Conservation (phyloP, 2,113 vertebrate species). For the Catagonus wagneri region DNA sequence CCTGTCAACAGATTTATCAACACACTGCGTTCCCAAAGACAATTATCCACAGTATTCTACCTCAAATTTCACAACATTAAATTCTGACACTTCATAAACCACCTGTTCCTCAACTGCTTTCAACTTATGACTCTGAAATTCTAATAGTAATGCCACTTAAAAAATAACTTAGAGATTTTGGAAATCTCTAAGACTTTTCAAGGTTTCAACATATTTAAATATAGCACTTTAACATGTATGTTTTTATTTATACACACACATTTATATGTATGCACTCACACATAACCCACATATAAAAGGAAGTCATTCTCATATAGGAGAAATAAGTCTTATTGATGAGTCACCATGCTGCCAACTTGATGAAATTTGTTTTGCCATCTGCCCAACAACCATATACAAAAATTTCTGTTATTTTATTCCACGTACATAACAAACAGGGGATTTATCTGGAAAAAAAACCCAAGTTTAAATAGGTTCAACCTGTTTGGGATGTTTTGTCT, state of each 20-base stretch:
- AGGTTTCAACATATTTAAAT: neutral
- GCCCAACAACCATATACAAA: neutral
- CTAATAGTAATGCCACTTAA: neutral
- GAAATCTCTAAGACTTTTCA: neutral
- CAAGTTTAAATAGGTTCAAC: neutral
- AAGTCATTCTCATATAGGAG: neutral
- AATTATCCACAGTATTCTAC: neutral
- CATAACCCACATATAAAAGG: neutral
- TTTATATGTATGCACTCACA: neutral
- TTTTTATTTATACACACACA: neutral
- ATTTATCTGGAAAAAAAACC: constrained; percentile 19
- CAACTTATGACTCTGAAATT: neutral
- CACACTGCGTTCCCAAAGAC: neutral
- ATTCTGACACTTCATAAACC: constrained; percentile 6
- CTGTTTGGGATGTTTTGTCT: neutral
- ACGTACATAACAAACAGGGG: neutral
- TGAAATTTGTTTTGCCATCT: constrained; percentile 15
- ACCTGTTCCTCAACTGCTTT: neutral
- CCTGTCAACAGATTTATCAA: neutral
- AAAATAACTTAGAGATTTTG: constrained; percentile 3
- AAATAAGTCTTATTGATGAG: constrained; percentile 6
- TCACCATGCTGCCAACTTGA: neutral
- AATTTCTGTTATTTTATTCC: neutral
- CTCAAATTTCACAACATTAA: neutral
- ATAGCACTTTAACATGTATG: neutral